A percentile compares a stretch with the other conserved stretches of the same genome.
Evolutionary conservation across 2,888 invertebrate genomes (phyloP).

Genomic region (Hermaeophaga mercurialis): DNA sequence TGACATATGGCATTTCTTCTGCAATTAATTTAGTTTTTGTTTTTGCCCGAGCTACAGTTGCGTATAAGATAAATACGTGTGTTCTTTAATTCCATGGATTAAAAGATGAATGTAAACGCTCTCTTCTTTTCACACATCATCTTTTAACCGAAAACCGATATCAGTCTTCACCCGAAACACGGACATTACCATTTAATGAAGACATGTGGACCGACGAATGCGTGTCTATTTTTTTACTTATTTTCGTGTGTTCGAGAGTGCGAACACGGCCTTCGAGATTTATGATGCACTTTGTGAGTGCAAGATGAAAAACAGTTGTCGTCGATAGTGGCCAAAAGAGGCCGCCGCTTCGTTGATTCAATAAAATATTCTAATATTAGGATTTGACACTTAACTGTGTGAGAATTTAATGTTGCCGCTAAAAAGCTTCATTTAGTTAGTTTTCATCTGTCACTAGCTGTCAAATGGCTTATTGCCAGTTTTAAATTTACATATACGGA

Average conservation of each 20-base stretch:
- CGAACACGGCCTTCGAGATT: constrained; percentile 37
- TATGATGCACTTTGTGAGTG: constrained; percentile 35
- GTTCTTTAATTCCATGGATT: too few relatives aligned
- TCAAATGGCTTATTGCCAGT: too few relatives aligned
- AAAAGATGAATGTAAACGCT: too few relatives aligned
- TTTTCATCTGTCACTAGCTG: too few relatives aligned
- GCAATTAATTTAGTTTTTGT: too few relatives aligned
- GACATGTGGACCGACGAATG: constrained; percentile 29
- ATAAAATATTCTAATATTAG: constrained; percentile 46
- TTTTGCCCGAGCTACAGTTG: too few relatives aligned
- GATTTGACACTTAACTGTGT: constrained; percentile 37
- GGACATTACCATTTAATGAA: constrained; percentile 28
- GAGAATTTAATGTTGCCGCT: constrained; percentile 30
- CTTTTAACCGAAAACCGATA: constrained; percentile 1
- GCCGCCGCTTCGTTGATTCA: constrained; percentile 34
- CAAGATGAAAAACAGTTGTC: constrained; percentile 36
- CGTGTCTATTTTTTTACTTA: constrained; percentile 9
- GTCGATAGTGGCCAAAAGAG: constrained; percentile 30
- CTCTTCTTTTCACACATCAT: constrained; percentile 12
- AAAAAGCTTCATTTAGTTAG: too few relatives aligned
- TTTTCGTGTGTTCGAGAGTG: constrained; percentile 33
- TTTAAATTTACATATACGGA: too few relatives aligned
- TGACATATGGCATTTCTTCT: too few relatives aligned
- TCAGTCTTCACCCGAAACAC: constrained; percentile 16
- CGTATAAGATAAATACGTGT: too few relatives aligned